Percentiles rank a stretch among this genome's conserved stretches.
These are phyloP conservation scores for Phasia obesa DNA, from an alignment of 2,888 invertebrate genomes.

Conservation along the genomic window DNA sequence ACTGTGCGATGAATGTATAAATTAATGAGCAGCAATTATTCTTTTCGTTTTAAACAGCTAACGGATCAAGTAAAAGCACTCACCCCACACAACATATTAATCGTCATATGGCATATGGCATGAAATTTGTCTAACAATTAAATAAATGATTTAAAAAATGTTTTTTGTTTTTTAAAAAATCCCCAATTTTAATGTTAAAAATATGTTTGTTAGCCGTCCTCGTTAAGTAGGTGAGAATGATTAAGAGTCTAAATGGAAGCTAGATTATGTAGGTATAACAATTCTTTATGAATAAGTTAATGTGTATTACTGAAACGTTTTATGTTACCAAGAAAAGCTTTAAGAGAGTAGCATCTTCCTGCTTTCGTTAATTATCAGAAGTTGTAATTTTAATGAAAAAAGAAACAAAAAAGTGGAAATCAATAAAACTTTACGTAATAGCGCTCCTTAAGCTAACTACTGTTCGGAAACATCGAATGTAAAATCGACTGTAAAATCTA, in stretches of 20 bases:
- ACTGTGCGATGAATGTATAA: slow-evolving; percentile 66
- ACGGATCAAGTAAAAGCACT: background rate
- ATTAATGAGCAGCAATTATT: slow-evolving; percentile 69
- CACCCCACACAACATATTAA: slow-evolving; percentile 14
- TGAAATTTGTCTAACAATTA: slow-evolving; percentile 61
- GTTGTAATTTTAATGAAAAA: no score
- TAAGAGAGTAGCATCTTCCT: no score
- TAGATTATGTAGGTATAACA: no score
- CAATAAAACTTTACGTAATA: no score
- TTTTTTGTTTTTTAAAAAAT: slow-evolving; percentile 7
- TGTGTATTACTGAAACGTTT: no score
- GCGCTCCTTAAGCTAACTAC: no score
- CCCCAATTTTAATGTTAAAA: slow-evolving; percentile 36
- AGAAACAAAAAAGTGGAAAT: no score
- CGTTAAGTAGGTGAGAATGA: slow-evolving; percentile 51
- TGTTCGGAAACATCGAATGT: no score
- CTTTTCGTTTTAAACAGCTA: slow-evolving; percentile 39
- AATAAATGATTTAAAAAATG: slow-evolving; percentile 48
- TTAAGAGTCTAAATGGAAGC: slow-evolving; percentile 4
- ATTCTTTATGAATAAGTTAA: no score
- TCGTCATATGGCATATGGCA: slow-evolving; percentile 33
- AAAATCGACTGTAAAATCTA: no score
- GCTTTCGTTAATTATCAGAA: no score
- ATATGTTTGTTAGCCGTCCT: slow-evolving; percentile 11
- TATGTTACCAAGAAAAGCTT: no score